Evolutionary conservation across 2,797 vertebrate species (phyloP).

Genomic region (Alcedo atthis): DNA sequence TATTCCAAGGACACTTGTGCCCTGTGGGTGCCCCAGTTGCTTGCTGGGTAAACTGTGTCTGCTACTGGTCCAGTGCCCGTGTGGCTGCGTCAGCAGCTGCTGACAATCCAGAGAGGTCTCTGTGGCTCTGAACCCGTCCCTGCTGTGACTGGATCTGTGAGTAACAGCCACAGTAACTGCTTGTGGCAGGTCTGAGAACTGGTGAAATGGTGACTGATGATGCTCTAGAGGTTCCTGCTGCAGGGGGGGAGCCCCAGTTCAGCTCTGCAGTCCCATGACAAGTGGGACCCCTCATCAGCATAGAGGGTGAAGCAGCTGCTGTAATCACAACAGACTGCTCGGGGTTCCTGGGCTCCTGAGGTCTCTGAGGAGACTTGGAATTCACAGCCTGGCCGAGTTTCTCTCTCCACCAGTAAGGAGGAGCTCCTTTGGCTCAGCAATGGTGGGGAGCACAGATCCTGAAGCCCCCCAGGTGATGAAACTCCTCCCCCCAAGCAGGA

Average conservation of each 20-base stretch:
- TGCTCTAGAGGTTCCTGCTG: not conserved
- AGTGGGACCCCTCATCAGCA: not conserved
- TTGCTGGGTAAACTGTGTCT: fast-evolving
- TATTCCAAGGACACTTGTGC: not conserved
- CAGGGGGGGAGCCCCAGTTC: not conserved
- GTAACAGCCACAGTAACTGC: not conserved
- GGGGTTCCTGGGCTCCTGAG: not conserved
- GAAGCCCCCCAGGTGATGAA: not conserved
- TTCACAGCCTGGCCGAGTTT: not conserved
- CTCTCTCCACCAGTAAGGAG: not conserved
- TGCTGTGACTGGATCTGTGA: not conserved
- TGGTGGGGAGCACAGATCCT: not conserved
- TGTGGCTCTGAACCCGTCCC: fast-evolving
- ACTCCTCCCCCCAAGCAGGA: not conserved
- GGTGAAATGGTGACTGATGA: not conserved
- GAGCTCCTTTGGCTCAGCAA: not conserved
- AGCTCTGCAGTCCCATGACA: not conserved
- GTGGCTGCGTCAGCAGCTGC: not conserved
- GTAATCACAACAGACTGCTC: not conserved
- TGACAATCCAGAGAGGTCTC: not conserved
- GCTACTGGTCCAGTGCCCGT: not conserved
- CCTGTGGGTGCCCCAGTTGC: fast-evolving
- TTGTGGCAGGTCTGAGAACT: conserved; percentile 13
- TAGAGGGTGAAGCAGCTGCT: not conserved
- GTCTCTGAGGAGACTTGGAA: not conserved